Evolutionary conservation across 2,888 invertebrate species (phyloP).

Genomic region (Fissipunctia ypsillon): DNA sequence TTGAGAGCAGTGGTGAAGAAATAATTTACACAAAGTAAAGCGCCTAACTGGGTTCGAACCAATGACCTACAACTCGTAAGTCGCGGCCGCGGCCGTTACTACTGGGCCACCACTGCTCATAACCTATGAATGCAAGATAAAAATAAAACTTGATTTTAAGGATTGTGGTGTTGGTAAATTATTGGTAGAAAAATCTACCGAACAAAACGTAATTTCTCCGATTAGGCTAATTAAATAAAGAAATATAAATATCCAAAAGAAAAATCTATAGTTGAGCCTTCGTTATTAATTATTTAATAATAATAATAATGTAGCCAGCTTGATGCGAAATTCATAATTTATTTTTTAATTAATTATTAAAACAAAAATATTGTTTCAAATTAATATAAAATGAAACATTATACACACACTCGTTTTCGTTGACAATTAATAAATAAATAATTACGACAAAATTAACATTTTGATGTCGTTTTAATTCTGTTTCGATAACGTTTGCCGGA

Average conservation of each 20-base stretch:
- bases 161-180: neutral
- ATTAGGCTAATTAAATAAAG: neutral
- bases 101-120: too few species aligned
- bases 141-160: neutral
- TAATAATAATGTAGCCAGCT: neutral
- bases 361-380: neutral
- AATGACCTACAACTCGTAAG: too few species aligned
- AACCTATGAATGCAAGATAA: too few species aligned
- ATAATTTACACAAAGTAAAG: too few species aligned
- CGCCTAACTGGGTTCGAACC: too few species aligned
- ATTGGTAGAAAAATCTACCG: neutral
- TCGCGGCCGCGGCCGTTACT: too few species aligned
- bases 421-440: neutral
- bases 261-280: neutral
- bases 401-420: neutral
- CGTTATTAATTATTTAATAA: slow-evolving; percentile 7
- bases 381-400: neutral
- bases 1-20: too few species aligned
- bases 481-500: neutral
- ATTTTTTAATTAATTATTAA: neutral
- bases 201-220: neutral
- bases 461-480: neutral
- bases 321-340: neutral
- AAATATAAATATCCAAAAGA: neutral
- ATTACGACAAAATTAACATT: neutral